Base-by-base conservation (phyloP, 2,888 invertebrate genomes). In the Netelia melanura region DNA sequence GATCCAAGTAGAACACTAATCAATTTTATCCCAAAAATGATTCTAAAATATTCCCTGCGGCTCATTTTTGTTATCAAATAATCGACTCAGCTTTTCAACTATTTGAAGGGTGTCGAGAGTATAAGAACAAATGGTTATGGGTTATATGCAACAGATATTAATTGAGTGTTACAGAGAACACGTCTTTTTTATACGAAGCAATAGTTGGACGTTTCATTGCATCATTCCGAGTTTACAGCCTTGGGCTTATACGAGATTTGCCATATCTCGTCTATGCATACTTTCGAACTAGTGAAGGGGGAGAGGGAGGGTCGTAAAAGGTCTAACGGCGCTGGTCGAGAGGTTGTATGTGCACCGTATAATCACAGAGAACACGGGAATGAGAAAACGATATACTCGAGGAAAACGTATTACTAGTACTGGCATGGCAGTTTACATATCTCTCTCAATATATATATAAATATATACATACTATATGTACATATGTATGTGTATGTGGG, bases 361-460 rank as follows among this genome's bases (percentile, higher is more conserved):
- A 30, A 17, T 48, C 48, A 71, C 76, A 76, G 84, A 86, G 14
- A 14, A 48, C 10, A 14, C 48, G 14, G 14, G 48, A 48, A 14
- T 48, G 48, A 10, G 11, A 48, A 48, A 48, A 14, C 11, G 14
- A 48, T 48, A 14, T 14, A 48, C 14, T 14, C 48, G 48, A 48
- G 48, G 48, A 14, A 48, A 48, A 48, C 10, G 48, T 14, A 48
- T 48, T 48, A 30, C 30, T 30, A 2, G 30, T 30, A 30, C 14
- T 48, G 11, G 48, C 48, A 14, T 48, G 14, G 11, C 30, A 30
- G 30, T 30, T 48, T 48, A 14, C 48, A 48, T 30, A 30, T 30
- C 30, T 10, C 48, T 48, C 14, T 2, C 9, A 48, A 48, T 48
- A 11, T 48, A 5, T 48, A 48, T 48, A 10, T 48, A 48, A 1